Evolutionary conservation across 1,140 invertebrate genomes (phyloP), one percentile per base, ranked within the genome.

Genomic region (Lepidurus packardi): DNA sequence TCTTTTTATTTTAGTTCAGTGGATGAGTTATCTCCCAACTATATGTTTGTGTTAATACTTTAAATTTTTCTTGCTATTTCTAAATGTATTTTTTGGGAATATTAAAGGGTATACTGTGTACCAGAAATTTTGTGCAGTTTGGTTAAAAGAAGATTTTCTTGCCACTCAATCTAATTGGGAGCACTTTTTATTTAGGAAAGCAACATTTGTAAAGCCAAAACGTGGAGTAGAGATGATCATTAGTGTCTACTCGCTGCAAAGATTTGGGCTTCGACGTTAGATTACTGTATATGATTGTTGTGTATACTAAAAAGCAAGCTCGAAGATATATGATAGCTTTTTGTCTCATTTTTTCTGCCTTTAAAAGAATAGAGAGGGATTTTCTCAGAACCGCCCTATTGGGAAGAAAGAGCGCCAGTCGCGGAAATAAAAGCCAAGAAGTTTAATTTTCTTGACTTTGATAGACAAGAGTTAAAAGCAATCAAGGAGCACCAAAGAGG

Each of bases 401-500:
- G n/a, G n/a, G n/a, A n/a, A 65, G 53, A n/a, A 13, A 65, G n/a
- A n/a, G 10, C 53, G 21, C 7, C 5, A 21, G 8, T 21, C 16
- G 13, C 13, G 1, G 53, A 65, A 65, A 16, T 7, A 47, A 65
- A 65, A 65, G 53, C 16, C 16, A 21, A 65, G 7, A 65, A 65
- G 21, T 21, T 65, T 16, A 0, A n/a, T 65, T 65, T 65, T 21
- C 53, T 65, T 65, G 53, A n/a, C 53, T 65, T 65, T 21, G 7
- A 65, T 21, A 65, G 21, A 65, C 53, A n/a, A 65, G 21, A 13
- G 53, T 21, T 65, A 65, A 34, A 65, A 65, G 53, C 53, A 65
- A 16, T 65, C 53, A 65, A 65, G 53, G 53, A 65, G 53, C 4
- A 65, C 53, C 53, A 65, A 34, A 65, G 53, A 65, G 53, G 21